These are phyloP conservation scores for Anhinga anhinga DNA, from an alignment of 2,113 vertebrate genomes.

Conservation along the genomic window DNA sequence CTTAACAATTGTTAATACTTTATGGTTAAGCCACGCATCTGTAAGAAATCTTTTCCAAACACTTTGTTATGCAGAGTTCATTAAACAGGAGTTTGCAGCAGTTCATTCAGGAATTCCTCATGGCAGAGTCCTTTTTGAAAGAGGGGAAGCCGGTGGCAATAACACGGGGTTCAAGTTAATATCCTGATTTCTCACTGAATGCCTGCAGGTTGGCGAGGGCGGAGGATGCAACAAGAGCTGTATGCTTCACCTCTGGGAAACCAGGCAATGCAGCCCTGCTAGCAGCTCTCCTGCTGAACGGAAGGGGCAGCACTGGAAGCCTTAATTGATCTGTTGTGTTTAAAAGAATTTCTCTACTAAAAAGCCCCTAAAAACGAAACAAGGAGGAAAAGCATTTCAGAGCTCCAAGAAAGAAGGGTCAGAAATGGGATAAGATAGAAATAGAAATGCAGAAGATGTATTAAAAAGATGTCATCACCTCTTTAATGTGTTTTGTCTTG, in stretches of 20 bases:
- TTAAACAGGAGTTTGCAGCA: not conserved
- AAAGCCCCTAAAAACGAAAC: not conserved
- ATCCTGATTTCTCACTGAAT: not conserved
- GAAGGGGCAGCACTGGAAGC: not conserved
- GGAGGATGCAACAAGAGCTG: not conserved
- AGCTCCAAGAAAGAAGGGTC: not conserved
- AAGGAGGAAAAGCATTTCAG: not conserved
- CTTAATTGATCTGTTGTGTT: not conserved
- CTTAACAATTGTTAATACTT: not conserved
- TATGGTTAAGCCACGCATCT: not conserved
- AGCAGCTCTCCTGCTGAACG: not conserved
- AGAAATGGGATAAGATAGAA: not conserved
- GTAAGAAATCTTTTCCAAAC: not conserved
- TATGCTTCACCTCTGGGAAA: not conserved
- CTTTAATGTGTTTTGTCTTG: not conserved
- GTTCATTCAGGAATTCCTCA: not conserved
- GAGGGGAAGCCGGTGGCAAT: not conserved
- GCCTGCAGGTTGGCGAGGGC: not conserved
- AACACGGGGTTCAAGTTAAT: not conserved
- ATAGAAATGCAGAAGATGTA: not conserved
- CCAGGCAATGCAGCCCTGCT: not conserved
- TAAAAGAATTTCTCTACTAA: not conserved
- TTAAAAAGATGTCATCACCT: conserved; percentile 17
- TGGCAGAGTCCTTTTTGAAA: not conserved
- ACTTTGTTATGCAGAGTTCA: not conserved